Conservation (phyloP, 2,888 invertebrate genomes). For the Netelia virgata region DNA sequence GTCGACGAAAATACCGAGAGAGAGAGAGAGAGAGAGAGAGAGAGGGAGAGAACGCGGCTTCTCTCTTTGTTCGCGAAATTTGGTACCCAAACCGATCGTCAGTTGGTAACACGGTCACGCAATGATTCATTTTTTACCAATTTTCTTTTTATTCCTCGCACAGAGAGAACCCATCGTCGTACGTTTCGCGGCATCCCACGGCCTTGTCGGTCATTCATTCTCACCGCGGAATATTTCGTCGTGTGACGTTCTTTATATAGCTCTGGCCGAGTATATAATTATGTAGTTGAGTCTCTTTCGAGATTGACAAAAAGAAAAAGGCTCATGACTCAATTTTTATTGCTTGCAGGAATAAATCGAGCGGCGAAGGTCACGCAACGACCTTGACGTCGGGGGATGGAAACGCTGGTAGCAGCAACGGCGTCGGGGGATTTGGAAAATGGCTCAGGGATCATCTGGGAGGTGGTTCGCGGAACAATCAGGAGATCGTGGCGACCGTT, state of each 20-base stretch:
- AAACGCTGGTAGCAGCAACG: slow-evolving; percentile 58
- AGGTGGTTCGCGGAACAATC: slow-evolving; percentile 74
- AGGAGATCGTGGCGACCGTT: slow-evolving; percentile 71
- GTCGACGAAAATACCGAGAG: neutral
- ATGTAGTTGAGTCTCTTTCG: slow-evolving; percentile 16
- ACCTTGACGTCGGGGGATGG: slow-evolving; percentile 62
- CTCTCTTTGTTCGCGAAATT: slow-evolving; percentile 32
- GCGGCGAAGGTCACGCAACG: slow-evolving; percentile 67
- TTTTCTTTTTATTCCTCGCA: slow-evolving; percentile 43
- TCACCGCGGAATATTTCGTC: slow-evolving; percentile 16
- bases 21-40: too few relatives aligned
- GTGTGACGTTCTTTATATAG: neutral
- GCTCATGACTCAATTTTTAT: neutral
- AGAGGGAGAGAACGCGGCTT: neutral
- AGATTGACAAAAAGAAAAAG: slow-evolving; percentile 1
- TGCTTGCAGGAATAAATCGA: slow-evolving; percentile 75
- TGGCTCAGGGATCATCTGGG: slow-evolving; percentile 83
- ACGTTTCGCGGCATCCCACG: slow-evolving; percentile 25
- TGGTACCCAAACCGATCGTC: slow-evolving; percentile 1
- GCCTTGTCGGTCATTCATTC: slow-evolving; percentile 55
- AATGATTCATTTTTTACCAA: slow-evolving; percentile 30
- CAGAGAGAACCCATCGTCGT: slow-evolving; percentile 1
- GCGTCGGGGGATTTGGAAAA: slow-evolving; percentile 80
- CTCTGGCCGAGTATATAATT: slow-evolving; percentile 21
- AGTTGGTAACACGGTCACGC: slow-evolving; percentile 60